These are phyloP conservation scores for Contarinia nasturtii DNA, from an alignment of 1,140 invertebrate species.

Conservation along the genomic window DNA sequence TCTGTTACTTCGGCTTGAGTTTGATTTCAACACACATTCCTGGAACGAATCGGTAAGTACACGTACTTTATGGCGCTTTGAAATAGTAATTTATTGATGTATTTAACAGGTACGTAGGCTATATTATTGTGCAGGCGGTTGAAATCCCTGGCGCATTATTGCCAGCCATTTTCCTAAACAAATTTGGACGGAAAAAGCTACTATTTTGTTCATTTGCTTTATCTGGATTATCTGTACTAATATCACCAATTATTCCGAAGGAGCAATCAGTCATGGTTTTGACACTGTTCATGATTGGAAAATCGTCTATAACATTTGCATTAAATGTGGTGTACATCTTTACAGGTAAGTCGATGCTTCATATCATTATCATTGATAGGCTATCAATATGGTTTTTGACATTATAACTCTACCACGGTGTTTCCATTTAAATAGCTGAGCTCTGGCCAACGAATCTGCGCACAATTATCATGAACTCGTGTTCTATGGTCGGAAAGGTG, in stretches of 20 bases:
- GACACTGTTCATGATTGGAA: conserved; percentile 45
- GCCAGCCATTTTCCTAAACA: conserved; percentile 40
- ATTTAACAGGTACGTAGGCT: conserved; percentile 47
- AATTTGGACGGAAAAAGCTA: conserved; percentile 37
- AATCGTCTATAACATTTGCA: conserved; percentile 47
- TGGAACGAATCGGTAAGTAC: too few species aligned
- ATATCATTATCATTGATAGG: too few species aligned
- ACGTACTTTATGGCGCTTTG: too few species aligned
- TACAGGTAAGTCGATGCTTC: too few species aligned
- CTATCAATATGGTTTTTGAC: too few species aligned
- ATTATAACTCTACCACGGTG: too few species aligned
- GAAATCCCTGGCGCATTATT: conserved; percentile 52
- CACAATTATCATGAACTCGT: conserved; percentile 40
- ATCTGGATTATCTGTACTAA: conserved; percentile 28
- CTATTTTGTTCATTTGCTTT: conserved; percentile 35
- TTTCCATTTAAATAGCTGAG: too few species aligned
- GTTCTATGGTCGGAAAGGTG: conserved; percentile 49
- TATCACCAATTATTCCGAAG: conserved; percentile 12
- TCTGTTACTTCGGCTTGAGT: conserved; percentile 66
- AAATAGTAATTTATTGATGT: too few species aligned
- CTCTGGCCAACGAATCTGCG: conserved; percentile 49
- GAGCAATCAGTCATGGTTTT: conserved; percentile 23
- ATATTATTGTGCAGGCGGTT: conserved; percentile 44
- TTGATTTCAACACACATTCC: conserved; percentile 56
- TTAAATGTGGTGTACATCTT: conserved; percentile 51